phyloP scores from a whole-genome alignment of 92 coral and sea anemone genomes.

The Pocillopora meandrina region DNA sequence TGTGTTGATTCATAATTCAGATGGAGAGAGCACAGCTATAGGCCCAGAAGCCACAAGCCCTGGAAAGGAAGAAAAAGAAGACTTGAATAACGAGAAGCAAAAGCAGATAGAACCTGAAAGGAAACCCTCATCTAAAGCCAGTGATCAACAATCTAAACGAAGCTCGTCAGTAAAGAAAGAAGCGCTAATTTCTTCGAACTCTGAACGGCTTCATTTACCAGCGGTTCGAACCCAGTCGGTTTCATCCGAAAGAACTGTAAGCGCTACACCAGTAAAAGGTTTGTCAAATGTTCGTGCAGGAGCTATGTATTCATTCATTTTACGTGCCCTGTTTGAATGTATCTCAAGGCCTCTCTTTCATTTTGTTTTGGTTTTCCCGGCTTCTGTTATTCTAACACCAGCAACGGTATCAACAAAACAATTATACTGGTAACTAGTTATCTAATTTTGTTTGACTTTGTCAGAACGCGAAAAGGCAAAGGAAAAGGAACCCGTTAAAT shows the following conservation, averaged over 20 bases:
- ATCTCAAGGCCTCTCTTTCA: too few relatives aligned
- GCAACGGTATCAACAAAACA: too few relatives aligned
- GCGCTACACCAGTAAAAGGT: constrained; percentile 30
- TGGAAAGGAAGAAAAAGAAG: constrained; percentile 11
- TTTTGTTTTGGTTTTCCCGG: too few relatives aligned
- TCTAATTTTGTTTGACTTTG: not conserved
- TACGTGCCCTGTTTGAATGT: not conserved
- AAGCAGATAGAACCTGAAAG: constrained; percentile 5
- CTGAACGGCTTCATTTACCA: constrained; percentile 23
- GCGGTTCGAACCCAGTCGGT: constrained; percentile 22
- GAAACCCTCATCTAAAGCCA: constrained; percentile 18
- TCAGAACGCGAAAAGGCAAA: constrained; percentile 28
- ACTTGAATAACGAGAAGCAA: not conserved
- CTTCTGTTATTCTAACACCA: too few relatives aligned
- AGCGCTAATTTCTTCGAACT: constrained; percentile 27
- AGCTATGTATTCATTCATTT: too few relatives aligned
- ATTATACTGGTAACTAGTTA: not conserved
- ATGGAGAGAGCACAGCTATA: constrained; percentile 78
- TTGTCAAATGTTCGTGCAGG: not conserved
- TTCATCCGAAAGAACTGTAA: constrained; percentile 14
- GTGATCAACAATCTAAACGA: constrained; percentile 12
- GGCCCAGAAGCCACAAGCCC: constrained; percentile 58
- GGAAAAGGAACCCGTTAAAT: constrained; percentile 22
- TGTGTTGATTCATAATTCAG: constrained; percentile 18
- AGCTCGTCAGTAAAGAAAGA: constrained; percentile 11